phyloP scores from a whole-genome alignment of 2,888 invertebrate species.

The Platycnemis pennipes region DNA sequence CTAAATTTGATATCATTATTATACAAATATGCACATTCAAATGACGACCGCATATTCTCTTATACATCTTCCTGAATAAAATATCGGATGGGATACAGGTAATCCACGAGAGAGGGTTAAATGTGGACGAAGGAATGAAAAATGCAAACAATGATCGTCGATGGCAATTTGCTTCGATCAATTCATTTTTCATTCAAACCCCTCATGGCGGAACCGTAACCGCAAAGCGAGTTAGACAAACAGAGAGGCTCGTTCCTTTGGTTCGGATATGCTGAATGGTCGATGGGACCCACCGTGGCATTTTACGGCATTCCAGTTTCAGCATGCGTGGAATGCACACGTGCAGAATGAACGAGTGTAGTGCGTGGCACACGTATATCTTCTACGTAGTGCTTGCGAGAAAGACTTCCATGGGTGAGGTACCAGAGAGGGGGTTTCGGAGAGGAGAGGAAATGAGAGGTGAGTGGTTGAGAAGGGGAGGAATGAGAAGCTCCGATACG shows the following conservation, averaged over 20 bases:
- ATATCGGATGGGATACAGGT: background rate
- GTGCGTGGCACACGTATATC: background rate
- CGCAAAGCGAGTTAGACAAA: background rate
- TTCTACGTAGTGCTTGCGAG: background rate
- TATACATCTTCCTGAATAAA: background rate
- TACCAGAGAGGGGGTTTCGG: background rate
- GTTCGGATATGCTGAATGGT: background rate
- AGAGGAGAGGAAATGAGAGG: background rate
- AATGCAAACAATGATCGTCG: background rate
- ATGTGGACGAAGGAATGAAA: background rate
- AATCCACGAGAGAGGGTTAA: background rate
- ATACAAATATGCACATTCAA: too few species aligned
- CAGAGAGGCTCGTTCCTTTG: background rate
- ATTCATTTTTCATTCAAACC: background rate
- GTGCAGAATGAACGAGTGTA: background rate
- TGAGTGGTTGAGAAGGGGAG: background rate
- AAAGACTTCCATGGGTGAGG: background rate
- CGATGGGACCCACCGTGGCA: background rate
- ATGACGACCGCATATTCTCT: too few species aligned
- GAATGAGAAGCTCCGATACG: background rate
- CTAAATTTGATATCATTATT: too few species aligned
- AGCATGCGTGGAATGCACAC: background rate
- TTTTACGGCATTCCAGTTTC: background rate
- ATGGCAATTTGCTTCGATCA: background rate
- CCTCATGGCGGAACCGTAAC: background rate